These are phyloP conservation scores for Stramonita haemastoma DNA, from an alignment of 2,888 invertebrate species.

Conservation along the genomic window DNA sequence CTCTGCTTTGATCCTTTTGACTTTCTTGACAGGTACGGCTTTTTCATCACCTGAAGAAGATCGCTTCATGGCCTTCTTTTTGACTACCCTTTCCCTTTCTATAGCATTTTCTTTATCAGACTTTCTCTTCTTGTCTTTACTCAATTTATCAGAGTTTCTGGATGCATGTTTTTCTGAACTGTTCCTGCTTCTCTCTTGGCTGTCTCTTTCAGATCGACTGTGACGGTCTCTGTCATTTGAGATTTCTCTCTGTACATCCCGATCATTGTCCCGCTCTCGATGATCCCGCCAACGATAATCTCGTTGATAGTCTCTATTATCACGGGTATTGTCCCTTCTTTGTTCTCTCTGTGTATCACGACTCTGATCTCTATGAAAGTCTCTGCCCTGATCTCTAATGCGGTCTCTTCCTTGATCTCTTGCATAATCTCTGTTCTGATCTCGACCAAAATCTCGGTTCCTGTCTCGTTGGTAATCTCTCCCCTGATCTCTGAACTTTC, in stretches of 20 bases:
- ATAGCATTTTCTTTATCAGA: constrained; percentile 55
- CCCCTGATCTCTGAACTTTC: constrained; percentile 9
- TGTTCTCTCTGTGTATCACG: constrained; percentile 39
- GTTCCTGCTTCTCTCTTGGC: constrained; percentile 78
- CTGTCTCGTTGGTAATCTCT: constrained; percentile 24
- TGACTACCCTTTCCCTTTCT: constrained; percentile 65
- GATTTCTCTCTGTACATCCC: constrained; percentile 33
- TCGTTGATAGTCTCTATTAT: constrained; percentile 32
- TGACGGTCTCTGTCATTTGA: constrained; percentile 77
- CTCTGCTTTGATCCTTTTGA: constrained; percentile 72
- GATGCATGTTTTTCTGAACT: constrained; percentile 76
- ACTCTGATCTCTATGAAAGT: constrained; percentile 10
- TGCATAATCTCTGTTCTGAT: constrained; percentile 31
- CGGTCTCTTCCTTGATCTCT: constrained; percentile 43
- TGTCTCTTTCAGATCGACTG: constrained; percentile 75
- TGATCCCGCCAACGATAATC: constrained; percentile 30
- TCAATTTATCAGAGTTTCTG: constrained; percentile 52
- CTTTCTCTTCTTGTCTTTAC: constrained; percentile 52
- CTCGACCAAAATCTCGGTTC: constrained; percentile 13
- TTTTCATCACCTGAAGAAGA: constrained; percentile 37
- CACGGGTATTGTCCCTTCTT: constrained; percentile 25
- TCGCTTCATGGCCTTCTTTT: constrained; percentile 32
- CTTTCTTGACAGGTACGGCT: constrained; percentile 77
- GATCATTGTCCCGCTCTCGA: constrained; percentile 39
- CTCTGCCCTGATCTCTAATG: constrained; percentile 25